A percentile compares a stretch with the other conserved stretches of the same genome.
Conservation (phyloP, 2,888 invertebrate species). For the Lasioglossum marginatum region DNA sequence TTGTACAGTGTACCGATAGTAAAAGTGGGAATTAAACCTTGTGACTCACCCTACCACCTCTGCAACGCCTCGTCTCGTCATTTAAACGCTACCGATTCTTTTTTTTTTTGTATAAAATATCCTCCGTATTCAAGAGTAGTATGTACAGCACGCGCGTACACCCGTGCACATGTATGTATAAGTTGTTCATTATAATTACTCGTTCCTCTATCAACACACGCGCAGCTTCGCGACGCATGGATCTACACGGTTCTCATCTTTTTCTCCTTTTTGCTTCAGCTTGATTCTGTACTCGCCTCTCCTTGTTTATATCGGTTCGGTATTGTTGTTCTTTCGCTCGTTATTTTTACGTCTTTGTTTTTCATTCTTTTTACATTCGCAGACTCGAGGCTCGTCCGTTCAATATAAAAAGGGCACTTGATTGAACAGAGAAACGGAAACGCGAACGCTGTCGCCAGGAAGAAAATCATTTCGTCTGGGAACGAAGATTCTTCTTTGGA, state of each 20-base stretch:
- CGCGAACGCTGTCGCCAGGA: constrained; percentile 18
- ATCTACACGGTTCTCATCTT: constrained; percentile 15
- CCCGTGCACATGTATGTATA: constrained; percentile 57
- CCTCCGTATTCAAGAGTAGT: constrained; percentile 75
- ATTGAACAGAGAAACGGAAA: constrained; percentile 76
- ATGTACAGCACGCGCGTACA: constrained; percentile 73
- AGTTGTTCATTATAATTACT: constrained; percentile 36
- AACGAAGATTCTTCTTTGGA: constrained; percentile 27
- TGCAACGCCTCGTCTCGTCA: not conserved
- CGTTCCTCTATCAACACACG: constrained; percentile 45
- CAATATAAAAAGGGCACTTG: constrained; percentile 82
- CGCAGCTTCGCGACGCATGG: constrained; percentile 38
- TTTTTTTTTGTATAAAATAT: constrained; percentile 82
- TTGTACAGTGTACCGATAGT: constrained; percentile 71
- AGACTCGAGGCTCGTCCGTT: constrained; percentile 70
- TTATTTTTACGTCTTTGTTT: not conserved
- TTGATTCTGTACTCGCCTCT: not conserved
- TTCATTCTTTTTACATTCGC: constrained; percentile 27
- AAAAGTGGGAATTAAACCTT: constrained; percentile 69
- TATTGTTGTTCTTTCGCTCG: not conserved
- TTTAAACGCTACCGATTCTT: constrained; percentile 73
- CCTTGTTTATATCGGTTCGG: not conserved
- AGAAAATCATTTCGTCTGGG: constrained; percentile 28
- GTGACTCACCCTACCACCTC: constrained; percentile 37
- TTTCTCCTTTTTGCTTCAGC: not conserved